Conservation (phyloP, 2,113 vertebrate genomes). For the Marmota monax region DNA sequence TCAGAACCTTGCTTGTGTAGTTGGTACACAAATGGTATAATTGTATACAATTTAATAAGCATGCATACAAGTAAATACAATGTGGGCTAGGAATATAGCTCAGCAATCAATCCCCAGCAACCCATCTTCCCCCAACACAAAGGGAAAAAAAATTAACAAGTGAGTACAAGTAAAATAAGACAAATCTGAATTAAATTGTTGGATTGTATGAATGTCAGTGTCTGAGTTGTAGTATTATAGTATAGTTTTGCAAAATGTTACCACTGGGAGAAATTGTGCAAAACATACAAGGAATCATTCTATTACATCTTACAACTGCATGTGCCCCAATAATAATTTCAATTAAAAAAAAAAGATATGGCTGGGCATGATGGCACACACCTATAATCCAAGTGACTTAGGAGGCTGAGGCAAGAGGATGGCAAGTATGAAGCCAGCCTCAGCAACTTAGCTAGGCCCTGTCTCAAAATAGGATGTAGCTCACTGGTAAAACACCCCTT, state of each 20-base stretch:
- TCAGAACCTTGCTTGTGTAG: neutral
- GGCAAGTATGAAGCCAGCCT: neutral
- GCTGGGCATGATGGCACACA: neutral
- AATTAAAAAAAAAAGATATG: neutral
- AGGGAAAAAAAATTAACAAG: neutral
- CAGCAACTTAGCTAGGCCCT: neutral
- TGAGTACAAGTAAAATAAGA: neutral
- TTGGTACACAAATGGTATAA: neutral
- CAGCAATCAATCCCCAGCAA: too few relatives aligned
- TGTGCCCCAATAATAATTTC: neutral
- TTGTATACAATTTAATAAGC: neutral
- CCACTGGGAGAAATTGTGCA: neutral
- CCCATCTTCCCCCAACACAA: too few relatives aligned
- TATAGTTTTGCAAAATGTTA: constrained; percentile 1
- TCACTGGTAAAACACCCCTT: too few relatives aligned
- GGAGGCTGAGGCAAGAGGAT: neutral
- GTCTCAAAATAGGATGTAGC: too few relatives aligned
- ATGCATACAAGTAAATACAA: neutral
- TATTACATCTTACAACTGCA: neutral
- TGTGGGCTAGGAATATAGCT: too few relatives aligned
- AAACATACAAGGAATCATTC: neutral
- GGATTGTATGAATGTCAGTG: neutral
- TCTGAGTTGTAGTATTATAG: neutral
- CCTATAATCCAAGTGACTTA: neutral
- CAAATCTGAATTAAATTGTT: neutral